Evolutionary conservation across 2,113 vertebrate species (phyloP), one percentile per base, ranked within the genome.

Genomic region (Herpetotheres cachinnans): DNA sequence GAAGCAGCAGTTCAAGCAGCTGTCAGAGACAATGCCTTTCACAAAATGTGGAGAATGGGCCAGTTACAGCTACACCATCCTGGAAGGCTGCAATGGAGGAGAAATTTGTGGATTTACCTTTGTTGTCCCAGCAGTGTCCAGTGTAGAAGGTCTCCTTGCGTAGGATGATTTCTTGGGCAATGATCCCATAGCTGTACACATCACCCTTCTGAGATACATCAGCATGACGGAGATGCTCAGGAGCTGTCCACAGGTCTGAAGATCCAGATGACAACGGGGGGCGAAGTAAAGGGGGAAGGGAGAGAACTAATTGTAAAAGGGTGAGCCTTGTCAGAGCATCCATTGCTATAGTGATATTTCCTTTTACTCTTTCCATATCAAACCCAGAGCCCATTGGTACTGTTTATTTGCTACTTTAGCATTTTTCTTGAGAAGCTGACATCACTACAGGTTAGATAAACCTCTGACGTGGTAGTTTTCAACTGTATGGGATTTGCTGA

Each of bases 111-210:
- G 49, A 36, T 95, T 85, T 93, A 98, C 98, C 98, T 73, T 97
- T 98, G 44, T 30, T 86, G 85, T 98, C 97, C 50, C 92, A 78
- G 91, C 98, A 99, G 78, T 49, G 79, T 49, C 96, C 9, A 0
- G 98, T 99, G 82, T 99, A 99, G 97, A 99, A 99, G 0, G 99
- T 98, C 30, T 97, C 94, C 67, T 88, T 97, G 36, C 99, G 98
- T 58, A 98, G 94, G 29, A 99, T 95, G 67, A 99, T 99, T 98
- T 99, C 99, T 73, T 99, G 99, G 16, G 99, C 98, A 17, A 99
- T 99, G 97, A 99, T 99, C 40, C 98, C 99, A 1, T 99, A 99
- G 97, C 99, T 99, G 96, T 99, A 99, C 21, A 99, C 98, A 1
- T 99, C 99, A 6, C 99, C 99, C 95, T 99, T 99, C 96, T 99